Evolutionary conservation across 2,888 invertebrate genomes (phyloP).

Genomic region (Dynastes tityus): DNA sequence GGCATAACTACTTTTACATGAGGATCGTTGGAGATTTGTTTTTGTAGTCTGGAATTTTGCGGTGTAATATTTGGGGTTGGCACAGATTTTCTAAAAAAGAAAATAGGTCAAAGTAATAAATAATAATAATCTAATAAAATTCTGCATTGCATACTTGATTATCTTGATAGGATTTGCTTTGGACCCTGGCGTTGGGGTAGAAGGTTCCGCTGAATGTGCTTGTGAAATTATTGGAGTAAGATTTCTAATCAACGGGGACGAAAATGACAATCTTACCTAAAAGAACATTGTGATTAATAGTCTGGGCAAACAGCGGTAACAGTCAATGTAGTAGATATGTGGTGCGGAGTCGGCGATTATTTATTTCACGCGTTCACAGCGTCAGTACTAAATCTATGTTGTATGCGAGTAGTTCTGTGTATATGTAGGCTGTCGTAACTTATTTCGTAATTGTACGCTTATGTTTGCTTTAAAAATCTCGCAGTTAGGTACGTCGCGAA

Average conservation of each 20-base stretch:
- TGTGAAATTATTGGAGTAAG: conserved; percentile 22
- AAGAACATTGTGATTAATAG: not conserved
- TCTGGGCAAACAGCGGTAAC: too few relatives aligned
- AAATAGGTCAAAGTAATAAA: not conserved
- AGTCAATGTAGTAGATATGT: too few relatives aligned
- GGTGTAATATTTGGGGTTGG: conserved; percentile 41
- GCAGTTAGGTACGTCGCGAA: too few relatives aligned
- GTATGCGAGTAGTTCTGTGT: too few relatives aligned
- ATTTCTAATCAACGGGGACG: conserved; percentile 53
- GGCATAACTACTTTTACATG: conserved; percentile 59
- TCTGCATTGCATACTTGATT: conserved; percentile 49
- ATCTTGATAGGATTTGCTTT: conserved; percentile 53
- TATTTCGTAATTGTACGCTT: too few relatives aligned
- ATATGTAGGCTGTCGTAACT: too few relatives aligned
- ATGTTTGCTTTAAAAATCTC: too few relatives aligned
- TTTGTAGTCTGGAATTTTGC: conserved; percentile 70
- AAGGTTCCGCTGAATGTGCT: conserved; percentile 19
- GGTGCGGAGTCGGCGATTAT: too few relatives aligned
- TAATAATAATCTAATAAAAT: too few relatives aligned
- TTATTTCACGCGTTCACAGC: too few relatives aligned
- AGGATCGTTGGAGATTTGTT: conserved; percentile 70
- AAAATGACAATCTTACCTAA: conserved; percentile 48
- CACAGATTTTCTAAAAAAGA: conserved; percentile 54
- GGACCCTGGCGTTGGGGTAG: not conserved
- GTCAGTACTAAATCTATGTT: too few relatives aligned